Conservation (phyloP, 2,113 vertebrate species). For the Cephalopterus ornatus region DNA sequence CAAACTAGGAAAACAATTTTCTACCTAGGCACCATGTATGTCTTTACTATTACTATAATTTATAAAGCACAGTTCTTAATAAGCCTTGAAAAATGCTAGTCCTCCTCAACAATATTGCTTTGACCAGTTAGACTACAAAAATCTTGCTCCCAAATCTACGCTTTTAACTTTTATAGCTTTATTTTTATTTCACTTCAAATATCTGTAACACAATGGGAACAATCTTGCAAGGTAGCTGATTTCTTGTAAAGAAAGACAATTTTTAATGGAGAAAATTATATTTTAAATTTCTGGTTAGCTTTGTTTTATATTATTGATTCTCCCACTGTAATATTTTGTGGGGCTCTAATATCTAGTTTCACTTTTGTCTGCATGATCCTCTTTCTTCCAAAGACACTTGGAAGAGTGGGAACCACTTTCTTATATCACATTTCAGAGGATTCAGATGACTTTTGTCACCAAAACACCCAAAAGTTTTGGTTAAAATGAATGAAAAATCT, state of each 20-base stretch:
- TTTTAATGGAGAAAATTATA: not conserved
- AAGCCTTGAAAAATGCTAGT: not conserved
- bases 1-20: not conserved
- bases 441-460: not conserved
- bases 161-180: not conserved
- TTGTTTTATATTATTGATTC: not conserved
- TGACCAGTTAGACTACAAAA: not conserved
- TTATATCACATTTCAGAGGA: not conserved
- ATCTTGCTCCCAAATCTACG: not conserved
- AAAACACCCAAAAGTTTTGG: fast-evolving
- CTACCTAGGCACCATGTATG: not conserved
- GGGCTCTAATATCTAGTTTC: not conserved
- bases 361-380: not conserved
- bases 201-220: not conserved
- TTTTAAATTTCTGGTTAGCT: not conserved
- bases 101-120: not conserved
- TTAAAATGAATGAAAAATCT: not conserved
- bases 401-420: not conserved
- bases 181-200: not conserved
- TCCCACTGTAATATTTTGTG: not conserved
- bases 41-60: not conserved
- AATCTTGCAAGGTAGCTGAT: not conserved
- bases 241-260: not conserved
- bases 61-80: not conserved
- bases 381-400: not conserved